These are phyloP conservation scores for Tachina grossa DNA, from an alignment of 2,888 invertebrate genomes.

Conservation along the genomic window DNA sequence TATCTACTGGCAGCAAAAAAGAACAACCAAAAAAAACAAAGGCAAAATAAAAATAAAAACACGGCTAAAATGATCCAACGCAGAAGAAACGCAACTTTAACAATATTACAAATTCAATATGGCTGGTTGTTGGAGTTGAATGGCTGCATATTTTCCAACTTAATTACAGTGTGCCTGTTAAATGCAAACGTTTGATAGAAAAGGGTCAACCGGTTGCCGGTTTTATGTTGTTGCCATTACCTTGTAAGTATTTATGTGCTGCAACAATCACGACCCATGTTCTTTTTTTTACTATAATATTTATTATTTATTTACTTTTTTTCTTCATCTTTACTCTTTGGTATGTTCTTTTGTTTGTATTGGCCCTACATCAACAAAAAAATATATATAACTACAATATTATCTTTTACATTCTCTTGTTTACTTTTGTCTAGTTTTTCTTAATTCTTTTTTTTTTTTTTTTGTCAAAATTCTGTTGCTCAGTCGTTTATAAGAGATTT, in stretches of 20 bases:
- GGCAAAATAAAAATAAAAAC: neutral
- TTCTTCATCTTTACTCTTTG: conserved; percentile 1
- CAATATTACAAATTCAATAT: conserved; percentile 51
- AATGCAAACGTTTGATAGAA: conserved; percentile 49
- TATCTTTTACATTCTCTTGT: neutral
- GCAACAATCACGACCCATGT: conserved; percentile 60
- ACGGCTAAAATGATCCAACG: conserved; percentile 57
- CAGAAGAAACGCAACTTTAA: conserved; percentile 11
- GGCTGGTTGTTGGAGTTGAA: conserved; percentile 44
- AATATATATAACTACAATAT: conserved; percentile 10
- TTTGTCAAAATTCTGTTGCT: neutral
- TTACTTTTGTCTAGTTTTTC: conserved; percentile 17
- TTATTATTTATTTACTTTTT: neutral
- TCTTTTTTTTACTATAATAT: neutral
- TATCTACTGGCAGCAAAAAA: conserved; percentile 28
- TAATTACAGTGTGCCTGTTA: conserved; percentile 31
- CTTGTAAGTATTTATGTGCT: conserved; percentile 37
- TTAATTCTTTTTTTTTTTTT: neutral
- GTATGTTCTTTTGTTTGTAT: conserved; percentile 38
- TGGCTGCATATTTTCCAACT: conserved; percentile 39
- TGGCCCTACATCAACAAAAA: conserved; percentile 67
- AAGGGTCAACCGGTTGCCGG: conserved; percentile 59
- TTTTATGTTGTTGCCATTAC: conserved; percentile 41
- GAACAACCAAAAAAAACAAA: neutral
- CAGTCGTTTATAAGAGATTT: neutral